phyloP scores from a whole-genome alignment of 2,888 invertebrate genomes.

The Callimorpha dominula region DNA sequence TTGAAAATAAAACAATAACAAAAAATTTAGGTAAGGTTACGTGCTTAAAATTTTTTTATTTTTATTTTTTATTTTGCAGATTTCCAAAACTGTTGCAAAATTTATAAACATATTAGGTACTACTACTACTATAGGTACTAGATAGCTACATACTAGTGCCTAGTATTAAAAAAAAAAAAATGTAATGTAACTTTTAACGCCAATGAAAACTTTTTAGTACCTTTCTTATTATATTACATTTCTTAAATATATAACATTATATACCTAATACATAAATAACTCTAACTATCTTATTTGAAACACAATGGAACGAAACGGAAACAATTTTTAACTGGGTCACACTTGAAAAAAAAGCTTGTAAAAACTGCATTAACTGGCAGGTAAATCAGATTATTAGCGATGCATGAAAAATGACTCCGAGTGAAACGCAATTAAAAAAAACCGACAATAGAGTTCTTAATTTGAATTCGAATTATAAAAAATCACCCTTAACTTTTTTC shows the following conservation, averaged over 20 bases:
- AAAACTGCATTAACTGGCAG: constrained; percentile 68
- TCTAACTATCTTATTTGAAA: background rate
- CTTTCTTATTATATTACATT: no score
- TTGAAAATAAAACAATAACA: no score
- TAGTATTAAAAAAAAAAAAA: no score
- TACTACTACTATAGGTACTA: no score
- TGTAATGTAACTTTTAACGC: no score
- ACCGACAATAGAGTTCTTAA: constrained; percentile 76
- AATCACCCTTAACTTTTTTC: constrained; percentile 52
- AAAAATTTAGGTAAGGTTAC: no score
- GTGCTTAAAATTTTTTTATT: no score
- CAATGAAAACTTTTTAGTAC: no score
- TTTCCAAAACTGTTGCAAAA: no score
- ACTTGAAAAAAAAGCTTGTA: constrained; percentile 26
- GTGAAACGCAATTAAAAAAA: constrained; percentile 79
- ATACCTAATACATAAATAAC: background rate
- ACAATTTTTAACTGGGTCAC: constrained; percentile 45
- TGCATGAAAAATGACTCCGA: constrained; percentile 86
- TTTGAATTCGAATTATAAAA: constrained; percentile 78
- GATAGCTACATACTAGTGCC: no score
- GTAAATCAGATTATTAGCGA: constrained; percentile 85
- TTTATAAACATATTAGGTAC: no score
- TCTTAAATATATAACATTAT: background rate
- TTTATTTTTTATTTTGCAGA: no score
- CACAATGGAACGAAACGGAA: constrained; percentile 31